A percentile compares a stretch with the other conserved stretches of the same genome.
Conservation (phyloP, 2,113 vertebrate genomes). For the Microcebus tavaratra region DNA sequence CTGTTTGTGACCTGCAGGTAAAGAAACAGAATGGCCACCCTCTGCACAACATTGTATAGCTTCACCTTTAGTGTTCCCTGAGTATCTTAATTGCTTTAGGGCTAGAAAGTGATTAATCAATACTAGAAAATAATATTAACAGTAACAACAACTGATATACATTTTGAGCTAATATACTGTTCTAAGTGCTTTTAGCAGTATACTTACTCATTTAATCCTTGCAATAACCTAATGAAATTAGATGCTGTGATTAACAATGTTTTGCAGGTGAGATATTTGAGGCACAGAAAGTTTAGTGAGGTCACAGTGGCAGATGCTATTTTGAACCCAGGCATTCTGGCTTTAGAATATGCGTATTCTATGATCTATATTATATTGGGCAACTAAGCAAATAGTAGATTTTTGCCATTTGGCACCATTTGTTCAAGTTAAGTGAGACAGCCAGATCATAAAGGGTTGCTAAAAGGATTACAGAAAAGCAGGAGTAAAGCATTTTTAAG, state of each 20-base stretch:
- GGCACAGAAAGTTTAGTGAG: background rate
- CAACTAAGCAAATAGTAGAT: conserved; percentile 13
- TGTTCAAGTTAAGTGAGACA: conserved; percentile 56
- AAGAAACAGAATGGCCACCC: background rate
- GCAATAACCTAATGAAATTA: background rate
- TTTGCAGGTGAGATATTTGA: background rate
- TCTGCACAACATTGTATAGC: background rate
- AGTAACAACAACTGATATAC: background rate
- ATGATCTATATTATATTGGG: background rate
- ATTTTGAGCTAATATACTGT: background rate
- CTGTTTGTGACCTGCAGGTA: background rate
- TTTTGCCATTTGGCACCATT: conserved; percentile 54
- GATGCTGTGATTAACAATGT: background rate
- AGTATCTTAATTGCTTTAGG: conserved; percentile 31
- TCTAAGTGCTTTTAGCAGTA: conserved; percentile 30
- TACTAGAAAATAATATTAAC: background rate
- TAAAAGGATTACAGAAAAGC: conserved; percentile 45
- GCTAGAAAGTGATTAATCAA: conserved; percentile 16
- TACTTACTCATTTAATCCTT: conserved; percentile 43
- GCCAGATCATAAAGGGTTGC: conserved; percentile 6
- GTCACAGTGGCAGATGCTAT: conserved; percentile 8
- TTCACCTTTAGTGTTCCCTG: background rate
- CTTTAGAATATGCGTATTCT: conserved; percentile 13
- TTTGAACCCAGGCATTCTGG: conserved; percentile 31
- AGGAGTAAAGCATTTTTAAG: conserved; percentile 48